phyloP scores from a whole-genome alignment of 35 echinoderm and acorn worm genomes.

The Diadema setosum region DNA sequence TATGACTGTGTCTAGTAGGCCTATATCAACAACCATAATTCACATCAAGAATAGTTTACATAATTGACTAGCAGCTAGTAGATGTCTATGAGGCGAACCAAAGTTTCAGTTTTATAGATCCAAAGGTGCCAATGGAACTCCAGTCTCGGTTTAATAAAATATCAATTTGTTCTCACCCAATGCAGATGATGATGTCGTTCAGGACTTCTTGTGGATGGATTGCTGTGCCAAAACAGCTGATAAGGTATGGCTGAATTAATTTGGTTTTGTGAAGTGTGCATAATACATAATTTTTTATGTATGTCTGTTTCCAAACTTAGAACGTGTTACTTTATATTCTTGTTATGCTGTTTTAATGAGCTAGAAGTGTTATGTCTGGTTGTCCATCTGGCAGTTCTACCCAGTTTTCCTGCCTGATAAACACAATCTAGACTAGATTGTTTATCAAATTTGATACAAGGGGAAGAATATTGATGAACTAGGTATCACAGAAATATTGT shows the following conservation, averaged over 20 bases:
- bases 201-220: slow-evolving; percentile 94
- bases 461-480: no score
- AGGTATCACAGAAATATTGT: no score
- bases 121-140: not conserved
- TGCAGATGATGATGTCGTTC: slow-evolving; percentile 91
- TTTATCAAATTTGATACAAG: no score
- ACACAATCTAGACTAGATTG: no score
- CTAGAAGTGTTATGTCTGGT: no score
- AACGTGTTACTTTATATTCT: no score
- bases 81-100: not conserved
- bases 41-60: not conserved
- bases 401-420: no score
- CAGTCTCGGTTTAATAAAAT: not conserved
- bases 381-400: no score
- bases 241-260: slow-evolving; percentile 40
- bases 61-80: not conserved
- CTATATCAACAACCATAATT: not conserved
- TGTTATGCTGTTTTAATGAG: no score
- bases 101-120: not conserved
- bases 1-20: not conserved
- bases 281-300: no score
- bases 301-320: no score
- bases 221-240: slow-evolving; percentile 81
- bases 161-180: not conserved
- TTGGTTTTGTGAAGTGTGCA: no score